Evolutionary conservation across 2,888 invertebrate genomes (phyloP), one percentile per base, ranked within the genome.

Genomic region (Polyommatus icarus): DNA sequence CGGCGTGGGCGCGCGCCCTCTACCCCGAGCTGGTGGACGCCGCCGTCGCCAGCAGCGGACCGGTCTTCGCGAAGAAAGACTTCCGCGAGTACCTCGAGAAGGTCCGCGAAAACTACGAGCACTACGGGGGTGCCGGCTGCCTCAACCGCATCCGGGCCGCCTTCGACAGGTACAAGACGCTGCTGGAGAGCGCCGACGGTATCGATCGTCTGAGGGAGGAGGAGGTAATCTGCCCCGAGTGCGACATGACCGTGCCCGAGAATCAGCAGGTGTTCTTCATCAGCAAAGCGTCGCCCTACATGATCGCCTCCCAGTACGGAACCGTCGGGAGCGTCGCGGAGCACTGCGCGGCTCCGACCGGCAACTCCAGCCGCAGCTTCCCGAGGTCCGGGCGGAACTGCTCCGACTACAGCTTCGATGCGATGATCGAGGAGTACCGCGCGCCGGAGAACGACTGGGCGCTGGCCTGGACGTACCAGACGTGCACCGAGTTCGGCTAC

Each of bases 401-500:
- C 81, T 84, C 82, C 61, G 83, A 87, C 79, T 89, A 88, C 36
- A 87, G 89, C 79, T 93, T 92, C 73, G 85, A 90, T 77, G 82
- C 82, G 24, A 84, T 89, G 83, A 85, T 92, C 20, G 82, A 87
- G 77, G 78, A 79, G 29, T 80, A 81, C 73, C 81, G 80, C 18
- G 84, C 87, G 76, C 85, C 83, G 76, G 79, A 83, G 5, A 81
- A 84, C 32, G 85, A 87, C 78, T 85, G 84, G 85, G 79, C 80
- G n/a, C 82, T 84, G 1, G 84, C 90, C 12, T 97, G 97, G 97
- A 90, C 89, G 0, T 97, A 96, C 85, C 97, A 97, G 88, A 96
- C 96, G 0, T 97, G 97, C 87, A 96, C 96, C 4, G 97, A 97
- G 88, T 97, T 96, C 84, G 96, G 97, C 46, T 97, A 95, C 85